A percentile compares a stretch with the other conserved stretches of the same genome.
Evolutionary conservation across 2,888 invertebrate species (phyloP).

Genomic region (Ecdyonurus torrentis): DNA sequence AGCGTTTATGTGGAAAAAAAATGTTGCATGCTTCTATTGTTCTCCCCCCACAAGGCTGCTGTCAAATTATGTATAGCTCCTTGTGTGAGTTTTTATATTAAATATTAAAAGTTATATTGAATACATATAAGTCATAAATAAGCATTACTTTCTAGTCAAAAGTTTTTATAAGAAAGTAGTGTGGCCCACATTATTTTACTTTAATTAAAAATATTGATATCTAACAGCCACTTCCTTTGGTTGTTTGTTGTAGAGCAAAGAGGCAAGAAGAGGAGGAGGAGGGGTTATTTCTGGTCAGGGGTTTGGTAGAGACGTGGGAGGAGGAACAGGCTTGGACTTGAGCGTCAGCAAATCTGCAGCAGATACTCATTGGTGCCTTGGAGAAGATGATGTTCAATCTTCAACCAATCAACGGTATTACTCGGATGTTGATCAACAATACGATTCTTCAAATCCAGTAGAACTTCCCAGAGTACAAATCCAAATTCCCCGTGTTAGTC

Average conservation of each 20-base stretch:
- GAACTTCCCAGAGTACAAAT: not conserved
- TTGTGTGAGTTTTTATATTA: not conserved
- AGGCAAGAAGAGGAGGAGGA: not conserved
- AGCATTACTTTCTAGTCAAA: not conserved
- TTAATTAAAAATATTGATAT: not conserved
- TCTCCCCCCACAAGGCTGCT: not conserved
- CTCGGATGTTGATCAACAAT: not conserved
- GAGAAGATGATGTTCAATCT: not conserved
- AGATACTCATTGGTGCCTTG: not conserved
- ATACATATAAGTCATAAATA: no score
- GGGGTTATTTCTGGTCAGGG: not conserved
- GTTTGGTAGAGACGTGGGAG: not conserved
- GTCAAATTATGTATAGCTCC: not conserved
- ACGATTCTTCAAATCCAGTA: not conserved
- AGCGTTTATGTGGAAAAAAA: no score
- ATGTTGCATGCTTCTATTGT: not conserved
- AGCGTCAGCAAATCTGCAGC: not conserved
- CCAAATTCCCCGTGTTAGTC: not conserved
- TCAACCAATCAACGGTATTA: not conserved
- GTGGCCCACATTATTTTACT: no score
- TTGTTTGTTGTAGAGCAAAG: constrained; percentile 3
- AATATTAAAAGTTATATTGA: not conserved
- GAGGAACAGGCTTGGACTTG: not conserved
- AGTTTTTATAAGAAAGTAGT: no score
- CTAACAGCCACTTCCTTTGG: not conserved